Evolutionary conservation across 2,113 vertebrate genomes (phyloP).

Genomic region (Bettongia penicillata): DNA sequence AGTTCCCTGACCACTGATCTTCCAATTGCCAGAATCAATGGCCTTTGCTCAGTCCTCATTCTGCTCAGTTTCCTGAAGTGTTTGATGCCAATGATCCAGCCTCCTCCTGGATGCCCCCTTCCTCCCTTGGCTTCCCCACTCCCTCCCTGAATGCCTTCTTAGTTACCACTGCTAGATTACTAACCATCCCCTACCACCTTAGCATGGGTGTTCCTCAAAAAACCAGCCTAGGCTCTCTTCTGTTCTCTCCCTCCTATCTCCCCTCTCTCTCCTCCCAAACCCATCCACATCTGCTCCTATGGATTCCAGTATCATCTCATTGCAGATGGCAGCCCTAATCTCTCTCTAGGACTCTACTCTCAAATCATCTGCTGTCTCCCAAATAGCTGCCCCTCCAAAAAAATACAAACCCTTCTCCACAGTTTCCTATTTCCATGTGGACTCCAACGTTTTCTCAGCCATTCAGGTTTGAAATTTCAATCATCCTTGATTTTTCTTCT

Average conservation of each 20-base stretch:
- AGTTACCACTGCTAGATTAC: background rate
- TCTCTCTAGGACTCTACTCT: background rate
- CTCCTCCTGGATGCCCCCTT: background rate
- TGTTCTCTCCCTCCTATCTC: background rate
- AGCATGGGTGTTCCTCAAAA: background rate
- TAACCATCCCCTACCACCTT: background rate
- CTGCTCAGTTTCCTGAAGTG: background rate
- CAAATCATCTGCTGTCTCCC: background rate
- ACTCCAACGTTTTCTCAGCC: background rate
- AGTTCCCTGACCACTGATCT: background rate
- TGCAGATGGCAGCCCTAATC: background rate
- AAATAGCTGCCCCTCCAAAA: background rate
- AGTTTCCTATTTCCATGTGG: background rate
- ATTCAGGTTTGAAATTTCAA: background rate
- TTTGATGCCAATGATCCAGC: background rate
- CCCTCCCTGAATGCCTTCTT: background rate
- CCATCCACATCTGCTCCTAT: background rate
- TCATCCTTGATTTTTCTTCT: background rate
- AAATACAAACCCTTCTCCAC: background rate
- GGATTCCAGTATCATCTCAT: background rate
- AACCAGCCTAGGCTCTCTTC: background rate
- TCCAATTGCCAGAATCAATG: background rate
- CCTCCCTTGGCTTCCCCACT: background rate
- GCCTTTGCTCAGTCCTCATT: background rate
- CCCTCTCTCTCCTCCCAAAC: background rate